A percentile compares a stretch with the other conserved stretches of the same genome.
Conservation (phyloP, 2,113 vertebrate species). For the Oncorhynchus kisutch region DNA sequence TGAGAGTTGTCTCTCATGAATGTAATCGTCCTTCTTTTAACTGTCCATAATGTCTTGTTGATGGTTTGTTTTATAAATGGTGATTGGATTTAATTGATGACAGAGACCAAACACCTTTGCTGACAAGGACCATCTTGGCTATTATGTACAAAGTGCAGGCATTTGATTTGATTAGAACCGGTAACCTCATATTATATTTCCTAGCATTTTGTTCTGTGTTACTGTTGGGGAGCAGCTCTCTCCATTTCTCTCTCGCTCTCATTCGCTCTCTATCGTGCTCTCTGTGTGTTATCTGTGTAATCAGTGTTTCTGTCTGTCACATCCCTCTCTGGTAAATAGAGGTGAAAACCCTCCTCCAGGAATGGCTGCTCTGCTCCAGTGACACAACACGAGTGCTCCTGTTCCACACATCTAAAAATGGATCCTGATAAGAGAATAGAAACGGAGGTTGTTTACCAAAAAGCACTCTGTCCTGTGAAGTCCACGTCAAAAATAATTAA, state of each 20-base stretch:
- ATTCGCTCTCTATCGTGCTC: background rate
- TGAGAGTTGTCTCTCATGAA: constrained; percentile 47
- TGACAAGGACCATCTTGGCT: background rate
- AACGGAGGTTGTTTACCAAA: constrained; percentile 38
- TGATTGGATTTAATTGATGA: constrained; percentile 26
- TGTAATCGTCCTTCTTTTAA: constrained; percentile 8
- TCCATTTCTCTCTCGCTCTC: no score
- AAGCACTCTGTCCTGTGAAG: constrained; percentile 27
- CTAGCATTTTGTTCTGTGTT: background rate
- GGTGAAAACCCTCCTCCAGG: background rate
- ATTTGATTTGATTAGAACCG: constrained; percentile 10
- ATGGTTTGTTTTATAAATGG: constrained; percentile 28
- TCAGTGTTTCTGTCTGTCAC: background rate
- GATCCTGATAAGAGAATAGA: constrained; percentile 36
- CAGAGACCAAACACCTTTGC: constrained; percentile 25
- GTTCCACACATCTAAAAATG: constrained; percentile 39
- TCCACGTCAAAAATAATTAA: constrained; percentile 22
- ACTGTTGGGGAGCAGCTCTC: no score
- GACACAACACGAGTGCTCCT: background rate
- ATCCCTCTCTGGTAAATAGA: background rate
- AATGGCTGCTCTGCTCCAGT: background rate
- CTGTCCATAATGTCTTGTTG: constrained; percentile 17
- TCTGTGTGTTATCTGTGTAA: background rate
- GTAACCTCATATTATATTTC: background rate
- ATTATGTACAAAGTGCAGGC: background rate